Base-by-base conservation (phyloP, 2,797 vertebrate species). In the Acanthurus lineatus region DNA sequence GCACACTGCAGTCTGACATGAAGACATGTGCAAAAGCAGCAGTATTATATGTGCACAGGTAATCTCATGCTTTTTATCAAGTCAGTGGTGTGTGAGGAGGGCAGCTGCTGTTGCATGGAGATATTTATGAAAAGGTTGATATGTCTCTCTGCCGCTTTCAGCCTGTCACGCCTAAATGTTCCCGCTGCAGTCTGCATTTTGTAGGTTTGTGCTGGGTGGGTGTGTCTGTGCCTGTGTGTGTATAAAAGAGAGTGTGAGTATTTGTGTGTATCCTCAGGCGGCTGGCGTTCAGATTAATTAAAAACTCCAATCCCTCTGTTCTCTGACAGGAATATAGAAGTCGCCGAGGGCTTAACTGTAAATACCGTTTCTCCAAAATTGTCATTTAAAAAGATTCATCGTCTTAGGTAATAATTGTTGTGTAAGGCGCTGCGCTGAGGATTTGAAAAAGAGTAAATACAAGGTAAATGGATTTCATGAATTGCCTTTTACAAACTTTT, bases 211-310 rank as follows among this genome's bases (percentile, higher is more conserved):
- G 66, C 9, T 45, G 25, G 25, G 17, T 64, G 12, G 28, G 32
- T 71, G 9, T 28, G 22, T 57, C 47, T 66, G 53, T 20, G 32
- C 58, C 65, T 35, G 15, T 32, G 20, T 64, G 45, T 15, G 20
- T 44, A 6, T 10, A 3, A 20, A 15, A 49, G 14, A 17, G 35
- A 51, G 19, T 4, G 28, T 15, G 53, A 32, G 53, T 59, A 11
- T 59, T 2, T 54, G 64, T 69, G 73, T 22, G 25, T 69, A 0
- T 74, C 79, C 59, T 51, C 22, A 2, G 73, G 86, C 78, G 45
- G 58, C 69, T 44, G 58, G 25, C 32, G 12, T 88, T 84, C 70
- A 77, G 77, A 82, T 91, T 92, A 89, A 92, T 91, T 89, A 92
- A 91, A 92, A 89, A 81, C 78, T 79, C 61, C 76, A 72, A 75